Evolutionary conservation across 1,140 invertebrate genomes (phyloP), one percentile per base, ranked within the genome.

Genomic region (Dinoponera quadriceps): DNA sequence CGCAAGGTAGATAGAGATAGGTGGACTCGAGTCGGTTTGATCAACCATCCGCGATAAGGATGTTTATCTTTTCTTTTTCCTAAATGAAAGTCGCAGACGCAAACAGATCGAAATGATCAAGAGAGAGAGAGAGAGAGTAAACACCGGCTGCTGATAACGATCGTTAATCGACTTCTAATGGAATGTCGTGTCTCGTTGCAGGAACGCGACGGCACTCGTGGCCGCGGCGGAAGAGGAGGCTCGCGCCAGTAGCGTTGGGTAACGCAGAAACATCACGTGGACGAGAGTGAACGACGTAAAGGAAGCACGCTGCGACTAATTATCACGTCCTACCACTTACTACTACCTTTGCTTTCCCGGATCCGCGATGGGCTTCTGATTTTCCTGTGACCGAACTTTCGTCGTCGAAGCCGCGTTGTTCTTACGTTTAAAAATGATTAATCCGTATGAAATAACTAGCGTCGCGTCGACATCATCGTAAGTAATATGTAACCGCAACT

Each of bases 191-290:
- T 83, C 82, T 86, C 74, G 2, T 91, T 92, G 54, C 86, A 94
- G 93, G 93, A 94, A 5, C 93, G 93, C 68, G 93, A 94, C 62
- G 89, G 89, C 71, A 89, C 91, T 84, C 91, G 93, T 57, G 88
- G 92, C 62, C 88, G 92, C 88, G 91, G 92, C 55, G 91, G 92
- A 59, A 92, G 93, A 86, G 93, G 92, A 18, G 89, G 89, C 38
- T 87, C 91, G 59, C 93, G 93, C 82, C 93, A 94, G 92, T 94
- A 94, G 93, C 93, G 89, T 82, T 85, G 84, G 90, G 89, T 91
- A 87, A 83, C 65, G 83, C 44, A 27, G 69, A 78, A 86, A 88
- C 71, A 49, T 90, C 84, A 90, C 89, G 85, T 90, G 89, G 80
- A 89, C 73, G 57, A 85, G 74, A 87, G 29, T 87, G 88, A 90